Evolutionary conservation across 2,113 vertebrate genomes (phyloP), one percentile per base, ranked within the genome.

Genomic region (Galbula dea): DNA sequence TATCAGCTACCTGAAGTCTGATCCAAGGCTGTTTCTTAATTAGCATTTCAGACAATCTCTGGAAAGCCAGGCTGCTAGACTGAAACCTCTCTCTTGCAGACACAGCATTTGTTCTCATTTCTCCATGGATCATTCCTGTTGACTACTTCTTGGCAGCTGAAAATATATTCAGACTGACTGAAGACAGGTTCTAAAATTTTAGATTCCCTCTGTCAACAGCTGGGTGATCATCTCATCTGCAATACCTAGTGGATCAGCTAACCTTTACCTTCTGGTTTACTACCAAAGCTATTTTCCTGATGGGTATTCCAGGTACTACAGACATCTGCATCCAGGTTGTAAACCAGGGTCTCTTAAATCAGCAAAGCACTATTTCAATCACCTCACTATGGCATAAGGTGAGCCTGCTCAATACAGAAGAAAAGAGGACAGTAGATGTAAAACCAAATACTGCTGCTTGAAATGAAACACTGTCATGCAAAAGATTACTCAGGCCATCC

Each of bases 141-240:
- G 62, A 80, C 54, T 69, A 22, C 82, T 91, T 73, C 67, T 88
- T 72, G 90, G 90, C 84, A 93, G 93, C 88, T 84, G 79, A 76
- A 71, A 91, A 45, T 7, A 11, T 16, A 54, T 57, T 68, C 91
- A 79, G 75, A 20, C 69, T 54, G 77, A 54, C 87, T 68, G 77
- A 82, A 67, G 61, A 71, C 65, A 84, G 46, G 73, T 52, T 54
- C 87, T 91, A 88, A 93, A 91, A 86, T n/a, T 36, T 72, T 65
- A 88, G 85, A 84, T 90, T 89, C 55, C 77, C 73, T 82, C 89
- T 80, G 77, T 68, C 90, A 93, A 71, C 87, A 94, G 81, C 69
- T 39, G 39, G 66, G 74, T 45, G 85, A 77, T 76, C 80, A 80
- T 54, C 55, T 68, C 83, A 34, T 8, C 71, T 46, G 66, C 83